Evolutionary conservation across 2,888 invertebrate species (phyloP).

Genomic region (Aspidiotus rigidus): DNA sequence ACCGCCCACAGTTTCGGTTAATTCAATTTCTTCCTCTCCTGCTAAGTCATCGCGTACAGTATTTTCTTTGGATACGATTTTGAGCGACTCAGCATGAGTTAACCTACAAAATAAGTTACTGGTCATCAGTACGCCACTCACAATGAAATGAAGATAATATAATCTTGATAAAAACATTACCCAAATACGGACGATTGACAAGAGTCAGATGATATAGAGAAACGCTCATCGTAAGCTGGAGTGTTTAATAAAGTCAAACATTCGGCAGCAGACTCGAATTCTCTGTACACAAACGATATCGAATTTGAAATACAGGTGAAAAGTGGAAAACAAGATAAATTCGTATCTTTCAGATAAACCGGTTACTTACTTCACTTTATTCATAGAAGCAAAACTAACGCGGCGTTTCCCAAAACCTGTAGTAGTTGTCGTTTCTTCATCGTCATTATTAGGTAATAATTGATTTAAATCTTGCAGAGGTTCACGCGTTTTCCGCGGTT

Average conservation of each 20-base stretch:
- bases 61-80: no score
- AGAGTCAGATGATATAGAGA: conserved; percentile 37
- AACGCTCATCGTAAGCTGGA: conserved; percentile 38
- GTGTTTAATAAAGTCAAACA: conserved; percentile 37
- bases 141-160: no score
- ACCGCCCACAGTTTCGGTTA: conserved; percentile 2
- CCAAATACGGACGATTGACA: conserved; percentile 15
- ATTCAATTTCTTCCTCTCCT: conserved; percentile 1
- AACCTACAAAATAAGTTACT: no score
- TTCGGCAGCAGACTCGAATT: conserved; percentile 37
- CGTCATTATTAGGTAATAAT: conserved; percentile 34
- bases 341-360: not conserved
- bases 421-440: conserved; percentile 35
- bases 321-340: not conserved
- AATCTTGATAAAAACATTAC: conserved; percentile 3
- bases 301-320: not conserved
- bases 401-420: conserved; percentile 34
- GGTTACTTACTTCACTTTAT: conserved; percentile 38
- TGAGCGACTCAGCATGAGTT: no score
- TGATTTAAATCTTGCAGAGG: conserved; percentile 37
- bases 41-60: not conserved
- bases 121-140: no score
- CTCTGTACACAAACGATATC: conserved; percentile 32
- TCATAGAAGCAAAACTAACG: conserved; percentile 38
- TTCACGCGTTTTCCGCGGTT: conserved; percentile 37